Evolutionary conservation across 2,888 invertebrate species (phyloP).

Genomic region (Eulithis prunata): DNA sequence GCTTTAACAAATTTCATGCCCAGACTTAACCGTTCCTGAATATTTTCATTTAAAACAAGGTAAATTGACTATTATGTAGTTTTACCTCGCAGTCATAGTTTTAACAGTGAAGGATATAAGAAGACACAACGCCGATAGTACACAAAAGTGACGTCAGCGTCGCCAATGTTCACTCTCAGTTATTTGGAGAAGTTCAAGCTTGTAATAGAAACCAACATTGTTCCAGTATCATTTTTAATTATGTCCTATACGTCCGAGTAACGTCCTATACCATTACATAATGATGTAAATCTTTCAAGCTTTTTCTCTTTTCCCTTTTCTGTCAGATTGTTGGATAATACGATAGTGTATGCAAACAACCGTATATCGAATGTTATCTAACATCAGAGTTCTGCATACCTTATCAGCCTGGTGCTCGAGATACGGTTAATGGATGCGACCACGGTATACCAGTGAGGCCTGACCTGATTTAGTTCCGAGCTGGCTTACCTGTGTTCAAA

Average conservation of each 20-base stretch:
- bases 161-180: no score
- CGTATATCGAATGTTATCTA: neutral
- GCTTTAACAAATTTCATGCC: constrained; percentile 15
- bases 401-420: constrained; percentile 13
- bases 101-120: no score
- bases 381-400: constrained; percentile 9
- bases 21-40: constrained; percentile 12
- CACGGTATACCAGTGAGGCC: constrained; percentile 5
- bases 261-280: no score
- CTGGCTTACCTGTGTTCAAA: constrained; percentile 5
- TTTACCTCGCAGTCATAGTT: no score
- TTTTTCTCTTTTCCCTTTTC: no score
- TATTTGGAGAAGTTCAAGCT: no score
- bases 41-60: neutral
- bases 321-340: neutral
- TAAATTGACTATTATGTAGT: neutral
- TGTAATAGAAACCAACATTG: no score
- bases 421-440: constrained; percentile 17
- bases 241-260: no score
- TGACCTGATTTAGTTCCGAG: constrained; percentile 18
- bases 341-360: neutral
- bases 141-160: no score
- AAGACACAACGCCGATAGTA: no score
- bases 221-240: no score
- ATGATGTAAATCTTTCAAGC: neutral